These are phyloP conservation scores for Zingel zingel DNA, from an alignment of 2,113 vertebrate species.

Conservation along the genomic window DNA sequence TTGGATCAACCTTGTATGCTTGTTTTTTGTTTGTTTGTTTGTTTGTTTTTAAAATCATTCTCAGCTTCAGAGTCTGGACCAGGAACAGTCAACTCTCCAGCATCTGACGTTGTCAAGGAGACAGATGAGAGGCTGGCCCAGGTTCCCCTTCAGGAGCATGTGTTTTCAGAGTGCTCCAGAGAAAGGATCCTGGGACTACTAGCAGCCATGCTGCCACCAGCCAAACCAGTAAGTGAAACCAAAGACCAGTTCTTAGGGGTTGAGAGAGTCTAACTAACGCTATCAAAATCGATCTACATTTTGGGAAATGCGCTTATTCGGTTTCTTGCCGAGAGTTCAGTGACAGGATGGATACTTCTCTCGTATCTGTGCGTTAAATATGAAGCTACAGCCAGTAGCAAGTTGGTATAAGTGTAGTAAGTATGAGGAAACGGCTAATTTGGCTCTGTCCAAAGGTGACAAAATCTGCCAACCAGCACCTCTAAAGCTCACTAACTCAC, in stretches of 20 bases:
- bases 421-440: too few relatives aligned
- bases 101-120: constrained; percentile 76
- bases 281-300: background rate
- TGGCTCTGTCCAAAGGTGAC: background rate
- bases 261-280: background rate
- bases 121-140: constrained; percentile 81
- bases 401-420: background rate
- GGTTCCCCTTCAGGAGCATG: constrained; percentile 89
- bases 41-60: background rate
- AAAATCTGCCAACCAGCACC: background rate
- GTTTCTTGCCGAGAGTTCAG: background rate
- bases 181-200: constrained; percentile 96
- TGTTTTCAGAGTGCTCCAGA: constrained; percentile 97
- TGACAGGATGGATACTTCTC: too few relatives aligned
- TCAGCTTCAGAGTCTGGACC: constrained; percentile 67
- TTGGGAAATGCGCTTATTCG: background rate
- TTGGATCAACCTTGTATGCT: background rate
- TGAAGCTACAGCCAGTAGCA: background rate
- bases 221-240: constrained; percentile 85
- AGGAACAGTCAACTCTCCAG: constrained; percentile 69
- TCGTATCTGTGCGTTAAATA: background rate
- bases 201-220: constrained; percentile 95
- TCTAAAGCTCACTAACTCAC: background rate
- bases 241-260: background rate
- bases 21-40: background rate